A percentile compares a stretch with the other conserved stretches of the same genome.
Conservation (phyloP, 1,140 invertebrate genomes). For the Alviniconcha marisindica region DNA sequence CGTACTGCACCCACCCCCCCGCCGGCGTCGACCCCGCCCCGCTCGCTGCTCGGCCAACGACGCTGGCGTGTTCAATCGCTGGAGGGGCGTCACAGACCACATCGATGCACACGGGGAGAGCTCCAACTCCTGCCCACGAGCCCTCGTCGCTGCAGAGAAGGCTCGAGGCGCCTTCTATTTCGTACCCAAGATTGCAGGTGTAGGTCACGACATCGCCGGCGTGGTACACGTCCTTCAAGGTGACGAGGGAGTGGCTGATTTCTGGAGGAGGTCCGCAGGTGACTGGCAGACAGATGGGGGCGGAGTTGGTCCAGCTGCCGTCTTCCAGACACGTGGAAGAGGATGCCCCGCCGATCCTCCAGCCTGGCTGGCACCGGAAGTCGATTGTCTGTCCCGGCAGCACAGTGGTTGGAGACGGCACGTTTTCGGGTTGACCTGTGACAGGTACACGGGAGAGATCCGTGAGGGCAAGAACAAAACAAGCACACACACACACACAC, state of each 20-base stretch:
- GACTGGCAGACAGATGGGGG: slow-evolving; percentile 24
- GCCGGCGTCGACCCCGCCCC: slow-evolving; percentile 1
- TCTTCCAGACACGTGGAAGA: slow-evolving; percentile 15
- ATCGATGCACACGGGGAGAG: slow-evolving; percentile 18
- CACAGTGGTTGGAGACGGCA: neutral
- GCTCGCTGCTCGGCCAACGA: neutral
- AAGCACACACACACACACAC: no score
- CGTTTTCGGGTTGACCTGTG: neutral
- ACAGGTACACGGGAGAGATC: neutral
- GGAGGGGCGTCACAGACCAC: slow-evolving; percentile 25
- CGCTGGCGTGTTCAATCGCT: slow-evolving; percentile 30
- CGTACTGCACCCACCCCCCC: slow-evolving; percentile 27
- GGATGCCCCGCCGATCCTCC: neutral
- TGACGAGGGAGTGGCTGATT: neutral
- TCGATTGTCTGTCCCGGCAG: slow-evolving; percentile 40
- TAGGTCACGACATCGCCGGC: slow-evolving; percentile 73
- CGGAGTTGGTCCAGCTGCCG: slow-evolving; percentile 30
- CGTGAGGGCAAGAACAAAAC: neutral
- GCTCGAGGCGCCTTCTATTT: slow-evolving; percentile 64
- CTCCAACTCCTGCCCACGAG: slow-evolving; percentile 58
- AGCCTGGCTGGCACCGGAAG: slow-evolving; percentile 53
- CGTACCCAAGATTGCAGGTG: slow-evolving; percentile 74
- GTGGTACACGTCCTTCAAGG: neutral
- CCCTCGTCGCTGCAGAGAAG: slow-evolving; percentile 68
- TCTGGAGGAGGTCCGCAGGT: slow-evolving; percentile 34